Base-by-base conservation (phyloP, 1,140 invertebrate species). In the Dreissena polymorpha region DNA sequence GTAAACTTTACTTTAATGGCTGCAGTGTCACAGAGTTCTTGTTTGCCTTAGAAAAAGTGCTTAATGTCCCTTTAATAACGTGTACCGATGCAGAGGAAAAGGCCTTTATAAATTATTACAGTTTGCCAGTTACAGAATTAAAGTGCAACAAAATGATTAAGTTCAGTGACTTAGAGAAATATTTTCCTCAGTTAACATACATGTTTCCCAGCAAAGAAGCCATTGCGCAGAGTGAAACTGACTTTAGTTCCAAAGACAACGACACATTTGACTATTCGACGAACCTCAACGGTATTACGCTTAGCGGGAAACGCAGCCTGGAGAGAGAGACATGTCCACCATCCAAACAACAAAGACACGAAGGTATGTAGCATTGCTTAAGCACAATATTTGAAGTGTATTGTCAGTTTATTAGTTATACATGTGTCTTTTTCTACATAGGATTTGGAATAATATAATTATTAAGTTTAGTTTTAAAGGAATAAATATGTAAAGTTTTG, bases 131-230 rank as follows among this genome's bases (percentile, higher is more conserved):
- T 10, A 83, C 85, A 0, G 87, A 86, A 10, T 69, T 91, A 8
- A 91, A 91, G 69, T 91, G 90, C 82, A 91, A 91, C 64, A 90
- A 91, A 81, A 90, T 91, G 86, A 90, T 91, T 25, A 84, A 86
- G 53, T 88, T 91, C 57, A 81, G 87, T 71, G 90, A 91, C 67
- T 75, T 91, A 14, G 85, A 89, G 14, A 89, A 87, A 51, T 91
- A 87, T 67, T 91, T 91, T 79, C 91, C 91, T 13, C 91, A 91
- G 65, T 77, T 91, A 53, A 86, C 87, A 14, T 91, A 91, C 79
- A 89, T 91, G 85, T 91, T 91, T 76, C 81, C 81, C 18, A 70
- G 64, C 60, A 73, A 86, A 83, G 69, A 78, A 60, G 49, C 75
- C 39, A 63, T 65, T 49, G 73, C 51, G 7, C 73, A 73, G 27